phyloP scores from a whole-genome alignment of 2,888 invertebrate species.

The Chrysodeixis includens region DNA sequence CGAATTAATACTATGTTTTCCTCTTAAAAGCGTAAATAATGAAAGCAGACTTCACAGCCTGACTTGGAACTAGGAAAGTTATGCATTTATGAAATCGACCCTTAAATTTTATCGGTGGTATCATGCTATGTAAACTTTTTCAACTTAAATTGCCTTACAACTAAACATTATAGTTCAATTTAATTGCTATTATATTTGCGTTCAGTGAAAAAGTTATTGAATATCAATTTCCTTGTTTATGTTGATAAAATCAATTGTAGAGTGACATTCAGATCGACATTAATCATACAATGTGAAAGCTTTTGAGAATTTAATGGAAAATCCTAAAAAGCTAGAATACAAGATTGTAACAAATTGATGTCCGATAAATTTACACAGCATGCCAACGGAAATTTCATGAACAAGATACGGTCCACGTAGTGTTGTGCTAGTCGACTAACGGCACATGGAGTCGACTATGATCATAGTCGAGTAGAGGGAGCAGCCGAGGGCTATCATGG shows the following conservation, averaged over 20 bases:
- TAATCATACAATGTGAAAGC: constrained; percentile 9
- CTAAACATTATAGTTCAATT: constrained; percentile 26
- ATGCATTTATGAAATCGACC: constrained; percentile 61
- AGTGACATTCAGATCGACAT: not conserved
- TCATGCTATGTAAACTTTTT: constrained; percentile 53
- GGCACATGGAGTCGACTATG: constrained; percentile 83
- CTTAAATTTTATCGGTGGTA: constrained; percentile 54
- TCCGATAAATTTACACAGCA: constrained; percentile 53
- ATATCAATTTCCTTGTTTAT: not conserved
- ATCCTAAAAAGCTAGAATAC: constrained; percentile 5
- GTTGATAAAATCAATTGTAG: not conserved
- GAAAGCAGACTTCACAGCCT: constrained; percentile 76
- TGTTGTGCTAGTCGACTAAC: constrained; percentile 59
- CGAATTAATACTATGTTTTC: constrained; percentile 52
- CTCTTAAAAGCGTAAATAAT: constrained; percentile 44
- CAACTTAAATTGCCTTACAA: constrained; percentile 24
- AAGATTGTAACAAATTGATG: not conserved
- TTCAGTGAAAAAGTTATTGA: constrained; percentile 11
- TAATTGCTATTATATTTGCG: constrained; percentile 11
- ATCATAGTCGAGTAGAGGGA: constrained; percentile 85
- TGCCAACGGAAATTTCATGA: constrained; percentile 40
- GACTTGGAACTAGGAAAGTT: constrained; percentile 62
- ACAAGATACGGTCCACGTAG: constrained; percentile 19
- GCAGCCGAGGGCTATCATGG: constrained; percentile 89
- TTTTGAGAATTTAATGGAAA: constrained; percentile 1